Evolutionary conservation across 1,140 invertebrate genomes (phyloP), one percentile per base, ranked within the genome.

Genomic region (Colletes latitarsis): DNA sequence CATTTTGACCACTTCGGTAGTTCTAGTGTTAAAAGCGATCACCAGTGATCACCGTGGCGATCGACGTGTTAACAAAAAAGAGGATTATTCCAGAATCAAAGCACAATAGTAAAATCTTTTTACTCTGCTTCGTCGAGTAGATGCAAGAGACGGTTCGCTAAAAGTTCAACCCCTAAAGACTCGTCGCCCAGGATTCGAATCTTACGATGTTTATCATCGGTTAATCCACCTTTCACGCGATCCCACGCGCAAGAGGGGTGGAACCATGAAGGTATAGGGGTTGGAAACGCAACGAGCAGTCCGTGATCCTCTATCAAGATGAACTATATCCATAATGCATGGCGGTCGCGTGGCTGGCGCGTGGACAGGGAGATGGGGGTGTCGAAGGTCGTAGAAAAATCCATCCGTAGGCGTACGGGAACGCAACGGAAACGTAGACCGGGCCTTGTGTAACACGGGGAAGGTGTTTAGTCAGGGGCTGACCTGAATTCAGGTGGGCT

Each of bases 401-500:
- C 21, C 69, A 76, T 64, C 63, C 43, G 63, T 60, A 55, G 69
- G 19, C 43, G 41, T 15, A 30, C 52, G 57, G 52, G 60, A 80
- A 63, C 68, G 68, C 60, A 60, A 78, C 52, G 64, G 77, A 83
- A 83, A 77, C 46, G 69, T 39, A 82, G 67, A 87, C 15, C 12
- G 30, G 14, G 39, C 19, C 43, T 30, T 30, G 53, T 70, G 77
- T 82, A 49, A 81, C 90, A 82, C 83, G 86, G 89, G 82, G 84
- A 92, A 90, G 88, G 87, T 91, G 89, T 93, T 93, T 89, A 92
- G 92, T 93, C 92, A 93, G 92, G 91, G 89, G 92, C 88, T 93
- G 92, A 93, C 92, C 92, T 93, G 92, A 93, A 93, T 93, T 93
- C 92, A 93, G 92, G 92, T 93, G 91, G 91, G 90, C 91, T 88